Conservation (phyloP, 2,797 vertebrate genomes). For the Florisuga fusca region DNA sequence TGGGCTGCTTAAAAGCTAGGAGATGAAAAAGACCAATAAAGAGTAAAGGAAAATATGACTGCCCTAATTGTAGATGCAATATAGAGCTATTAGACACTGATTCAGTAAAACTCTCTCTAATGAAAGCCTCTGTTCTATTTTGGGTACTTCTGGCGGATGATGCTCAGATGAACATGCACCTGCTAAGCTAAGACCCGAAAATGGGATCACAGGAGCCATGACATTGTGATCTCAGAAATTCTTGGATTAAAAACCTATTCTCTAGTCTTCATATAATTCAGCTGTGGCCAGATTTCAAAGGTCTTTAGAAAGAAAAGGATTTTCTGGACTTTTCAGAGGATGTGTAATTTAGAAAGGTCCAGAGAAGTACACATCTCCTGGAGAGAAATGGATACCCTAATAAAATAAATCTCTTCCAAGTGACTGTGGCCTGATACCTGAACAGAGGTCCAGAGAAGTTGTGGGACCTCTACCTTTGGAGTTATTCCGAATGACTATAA, state of each 20-base stretch:
- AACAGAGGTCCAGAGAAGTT: background rate
- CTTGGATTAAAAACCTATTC: no score
- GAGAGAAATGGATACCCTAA: no score
- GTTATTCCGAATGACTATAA: background rate
- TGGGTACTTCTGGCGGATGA: background rate
- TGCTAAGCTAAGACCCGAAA: no score
- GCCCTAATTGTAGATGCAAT: background rate
- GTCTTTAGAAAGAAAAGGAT: no score
- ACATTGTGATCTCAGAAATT: no score
- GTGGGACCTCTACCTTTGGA: background rate
- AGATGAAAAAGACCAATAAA: background rate
- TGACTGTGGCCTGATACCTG: background rate
- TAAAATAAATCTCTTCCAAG: background rate
- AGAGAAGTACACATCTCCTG: no score
- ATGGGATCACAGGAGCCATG: no score
- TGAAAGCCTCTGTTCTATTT: background rate
- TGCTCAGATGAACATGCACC: no score
- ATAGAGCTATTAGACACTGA: background rate
- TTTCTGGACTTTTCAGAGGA: no score
- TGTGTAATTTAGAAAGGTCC: no score
- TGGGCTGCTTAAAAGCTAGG: background rate
- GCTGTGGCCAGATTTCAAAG: no score
- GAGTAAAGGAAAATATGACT: background rate
- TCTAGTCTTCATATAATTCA: no score
- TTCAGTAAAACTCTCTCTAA: background rate